These are phyloP conservation scores for Rhagonycha lutea DNA, from an alignment of 2,888 invertebrate genomes.

Conservation along the genomic window DNA sequence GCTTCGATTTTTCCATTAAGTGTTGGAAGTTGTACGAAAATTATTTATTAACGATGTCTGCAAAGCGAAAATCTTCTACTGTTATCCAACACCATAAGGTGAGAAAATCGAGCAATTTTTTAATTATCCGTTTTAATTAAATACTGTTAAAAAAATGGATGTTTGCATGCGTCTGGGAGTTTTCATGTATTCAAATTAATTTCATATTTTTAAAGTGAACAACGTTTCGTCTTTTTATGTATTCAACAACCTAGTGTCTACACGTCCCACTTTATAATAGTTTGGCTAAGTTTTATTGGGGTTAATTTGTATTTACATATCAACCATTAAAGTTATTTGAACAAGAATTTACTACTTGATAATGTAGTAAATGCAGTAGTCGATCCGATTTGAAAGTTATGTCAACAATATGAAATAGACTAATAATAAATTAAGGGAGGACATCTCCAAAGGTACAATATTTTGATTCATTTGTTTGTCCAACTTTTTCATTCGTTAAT, in stretches of 20 bases:
- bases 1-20: constrained; percentile 2
- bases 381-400: background rate
- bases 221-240: background rate
- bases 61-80: constrained; percentile 75
- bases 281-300: background rate
- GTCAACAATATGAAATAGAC: background rate
- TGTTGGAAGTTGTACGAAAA: constrained; percentile 30
- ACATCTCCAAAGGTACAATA: too few species aligned
- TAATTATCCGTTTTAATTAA: background rate
- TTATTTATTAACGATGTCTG: constrained; percentile 62
- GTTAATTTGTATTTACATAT: background rate
- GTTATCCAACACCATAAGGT: constrained; percentile 69
- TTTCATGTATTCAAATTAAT: background rate
- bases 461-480: background rate
- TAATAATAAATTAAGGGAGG: background rate
- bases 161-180: background rate
- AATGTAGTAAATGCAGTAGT: background rate
- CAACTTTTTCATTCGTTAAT: background rate
- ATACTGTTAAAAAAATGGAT: background rate
- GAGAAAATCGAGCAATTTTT: constrained; percentile 29
- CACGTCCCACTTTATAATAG: background rate
- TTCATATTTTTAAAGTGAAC: background rate
- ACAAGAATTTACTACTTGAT: background rate
- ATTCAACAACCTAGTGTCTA: background rate
- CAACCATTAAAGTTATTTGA: background rate